A percentile compares a stretch with the other conserved stretches of the same genome.
phyloP scores from a whole-genome alignment of 2,888 invertebrate genomes.

The Nemotelus nigrinus region DNA sequence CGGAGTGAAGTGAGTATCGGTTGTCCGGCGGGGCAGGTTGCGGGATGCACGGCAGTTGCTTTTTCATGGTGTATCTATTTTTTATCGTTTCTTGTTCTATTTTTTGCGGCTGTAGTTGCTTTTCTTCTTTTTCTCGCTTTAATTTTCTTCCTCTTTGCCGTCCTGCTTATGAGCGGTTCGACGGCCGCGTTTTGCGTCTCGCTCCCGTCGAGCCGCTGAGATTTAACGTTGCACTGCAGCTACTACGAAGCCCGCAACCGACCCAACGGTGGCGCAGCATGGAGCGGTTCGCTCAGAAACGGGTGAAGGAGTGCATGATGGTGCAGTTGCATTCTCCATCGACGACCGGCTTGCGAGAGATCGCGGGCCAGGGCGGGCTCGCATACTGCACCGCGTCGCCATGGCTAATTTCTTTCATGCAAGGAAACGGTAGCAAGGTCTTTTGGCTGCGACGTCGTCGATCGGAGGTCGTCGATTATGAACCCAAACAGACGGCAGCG shows the following conservation, averaged over 20 bases:
- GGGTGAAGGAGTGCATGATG: not conserved
- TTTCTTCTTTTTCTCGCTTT: conserved; percentile 22
- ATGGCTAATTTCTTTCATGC: conserved; percentile 5
- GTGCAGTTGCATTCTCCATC: not conserved
- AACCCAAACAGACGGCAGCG: no score
- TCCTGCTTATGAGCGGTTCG: conserved; percentile 1
- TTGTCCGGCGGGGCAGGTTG: conserved; percentile 1
- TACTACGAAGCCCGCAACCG: not conserved
- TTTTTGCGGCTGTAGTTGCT: conserved; percentile 14
- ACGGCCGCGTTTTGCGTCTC: conserved; percentile 2
- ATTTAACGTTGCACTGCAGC: not conserved
- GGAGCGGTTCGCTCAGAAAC: not conserved
- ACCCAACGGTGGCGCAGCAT: not conserved
- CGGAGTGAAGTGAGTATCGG: not conserved
- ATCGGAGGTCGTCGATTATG: not conserved
- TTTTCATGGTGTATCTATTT: conserved; percentile 24
- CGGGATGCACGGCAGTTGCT: conserved; percentile 12
- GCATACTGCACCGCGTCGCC: not conserved
- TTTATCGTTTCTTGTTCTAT: conserved; percentile 32
- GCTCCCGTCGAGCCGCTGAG: not conserved
- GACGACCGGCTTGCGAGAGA: not conserved
- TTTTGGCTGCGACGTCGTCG: not conserved
- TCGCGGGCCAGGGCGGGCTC: not conserved
- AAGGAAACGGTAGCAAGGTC: conserved; percentile 35
- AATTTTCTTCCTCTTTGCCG: conserved; percentile 38